Evolutionary conservation across 2,113 vertebrate species (phyloP).

Genomic region (Coracopsis vasa): DNA sequence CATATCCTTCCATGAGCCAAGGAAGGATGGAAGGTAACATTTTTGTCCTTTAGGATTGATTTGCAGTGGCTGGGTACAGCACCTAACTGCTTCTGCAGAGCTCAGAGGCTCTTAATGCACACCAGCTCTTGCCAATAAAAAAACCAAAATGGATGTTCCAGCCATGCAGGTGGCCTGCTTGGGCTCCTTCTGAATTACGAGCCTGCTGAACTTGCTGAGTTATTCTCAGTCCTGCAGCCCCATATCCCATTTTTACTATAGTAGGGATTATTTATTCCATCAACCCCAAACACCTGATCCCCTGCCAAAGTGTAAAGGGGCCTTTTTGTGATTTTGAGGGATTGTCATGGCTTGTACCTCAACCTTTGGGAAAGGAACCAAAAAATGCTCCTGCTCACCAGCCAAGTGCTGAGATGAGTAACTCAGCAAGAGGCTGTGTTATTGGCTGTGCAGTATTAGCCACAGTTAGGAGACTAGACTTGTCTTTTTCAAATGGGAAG

Average conservation of each 20-base stretch:
- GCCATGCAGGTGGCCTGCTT: slow-evolving; percentile 1
- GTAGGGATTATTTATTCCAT: not conserved
- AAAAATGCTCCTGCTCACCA: not conserved
- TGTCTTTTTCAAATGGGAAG: not conserved
- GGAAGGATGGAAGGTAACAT: not conserved
- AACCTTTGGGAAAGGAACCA: not conserved
- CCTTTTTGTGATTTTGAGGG: not conserved
- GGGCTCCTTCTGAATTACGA: not conserved
- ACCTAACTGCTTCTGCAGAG: slow-evolving; percentile 22
- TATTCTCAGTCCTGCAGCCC: not conserved
- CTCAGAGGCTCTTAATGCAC: not conserved
- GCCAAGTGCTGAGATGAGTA: not conserved
- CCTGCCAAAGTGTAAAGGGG: not conserved
- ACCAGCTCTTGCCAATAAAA: not conserved
- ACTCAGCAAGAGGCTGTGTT: not conserved
- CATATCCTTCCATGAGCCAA: not conserved
- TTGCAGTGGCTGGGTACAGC: not conserved
- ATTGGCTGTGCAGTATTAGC: not conserved
- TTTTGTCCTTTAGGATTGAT: not conserved
- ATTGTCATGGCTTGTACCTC: not conserved
- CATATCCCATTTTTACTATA: not conserved
- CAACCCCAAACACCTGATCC: not conserved
- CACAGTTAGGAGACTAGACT: not conserved
- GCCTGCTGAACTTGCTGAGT: not conserved
- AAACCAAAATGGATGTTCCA: not conserved